Conservation (phyloP, 2,113 vertebrate species). For the Ochotona princeps region DNA sequence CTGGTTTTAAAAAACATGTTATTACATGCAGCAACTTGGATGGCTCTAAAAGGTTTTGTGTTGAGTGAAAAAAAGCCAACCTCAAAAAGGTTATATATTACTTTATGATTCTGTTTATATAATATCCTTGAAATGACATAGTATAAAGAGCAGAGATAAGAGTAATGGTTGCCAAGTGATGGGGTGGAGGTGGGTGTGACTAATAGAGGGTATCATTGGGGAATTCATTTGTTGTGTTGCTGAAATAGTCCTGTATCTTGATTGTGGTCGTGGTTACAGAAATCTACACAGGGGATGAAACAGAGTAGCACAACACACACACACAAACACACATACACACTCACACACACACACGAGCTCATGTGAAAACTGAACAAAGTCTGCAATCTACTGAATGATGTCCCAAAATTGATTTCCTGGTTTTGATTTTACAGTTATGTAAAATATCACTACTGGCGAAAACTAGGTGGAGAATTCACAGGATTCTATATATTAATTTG, state of each 20-base stretch:
- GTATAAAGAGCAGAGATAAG: not conserved
- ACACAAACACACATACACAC: not conserved
- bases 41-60: slow-evolving; percentile 33
- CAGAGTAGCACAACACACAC: not conserved
- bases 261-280: not conserved
- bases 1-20: slow-evolving; percentile 34
- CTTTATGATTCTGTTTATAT: slow-evolving; percentile 50
- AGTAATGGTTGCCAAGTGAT: not conserved
- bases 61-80: slow-evolving; percentile 31
- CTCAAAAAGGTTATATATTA: slow-evolving; percentile 15
- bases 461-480: not conserved
- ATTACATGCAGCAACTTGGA: not conserved
- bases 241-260: not conserved
- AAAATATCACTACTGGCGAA: not conserved
- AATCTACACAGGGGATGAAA: not conserved
- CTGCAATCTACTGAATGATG: not conserved
- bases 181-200: not conserved
- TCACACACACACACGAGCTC: not conserved
- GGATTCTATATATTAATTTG: not conserved
- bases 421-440: not conserved
- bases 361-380: not conserved
- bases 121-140: slow-evolving; percentile 54
- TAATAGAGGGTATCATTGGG: not conserved
- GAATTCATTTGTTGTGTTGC: not conserved
- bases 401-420: not conserved